phyloP scores from a whole-genome alignment of 2,113 vertebrate species.

The Mustela lutreola region DNA sequence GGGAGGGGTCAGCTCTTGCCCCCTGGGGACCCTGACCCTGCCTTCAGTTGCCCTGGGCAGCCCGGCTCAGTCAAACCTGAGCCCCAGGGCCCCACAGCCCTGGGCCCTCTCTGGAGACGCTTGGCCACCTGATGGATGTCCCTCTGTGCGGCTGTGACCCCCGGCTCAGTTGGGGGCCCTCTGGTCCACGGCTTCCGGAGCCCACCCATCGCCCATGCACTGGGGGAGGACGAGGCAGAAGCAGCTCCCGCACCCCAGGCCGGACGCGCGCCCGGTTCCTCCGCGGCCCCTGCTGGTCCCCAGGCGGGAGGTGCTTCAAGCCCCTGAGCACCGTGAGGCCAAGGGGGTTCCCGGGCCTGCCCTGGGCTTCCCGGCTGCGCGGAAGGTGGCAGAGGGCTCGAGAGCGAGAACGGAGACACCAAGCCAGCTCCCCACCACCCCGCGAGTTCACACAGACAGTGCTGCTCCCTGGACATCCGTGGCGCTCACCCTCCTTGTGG shows the following conservation, averaged over 20 bases:
- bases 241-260: no score
- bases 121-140: fast-evolving
- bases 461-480: no score
- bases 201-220: no score
- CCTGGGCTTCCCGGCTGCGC: background rate
- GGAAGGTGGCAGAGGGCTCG: background rate
- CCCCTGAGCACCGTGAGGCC: background rate
- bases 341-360: background rate
- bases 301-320: background rate
- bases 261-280: no score
- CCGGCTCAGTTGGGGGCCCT: no score
- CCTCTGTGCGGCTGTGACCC: background rate
- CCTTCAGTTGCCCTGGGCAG: background rate
- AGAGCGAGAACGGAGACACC: background rate
- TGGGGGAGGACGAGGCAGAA: no score
- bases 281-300: background rate
- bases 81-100: background rate
- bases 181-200: background rate
- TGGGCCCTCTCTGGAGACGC: fast-evolving
- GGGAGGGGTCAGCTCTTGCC: background rate
- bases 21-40: fast-evolving
- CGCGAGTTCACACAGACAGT: no score
- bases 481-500: no score
- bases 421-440: background rate
- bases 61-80: background rate